These are phyloP conservation scores for Argyresthia albistria DNA, from an alignment of 2,888 invertebrate species.

Conservation along the genomic window DNA sequence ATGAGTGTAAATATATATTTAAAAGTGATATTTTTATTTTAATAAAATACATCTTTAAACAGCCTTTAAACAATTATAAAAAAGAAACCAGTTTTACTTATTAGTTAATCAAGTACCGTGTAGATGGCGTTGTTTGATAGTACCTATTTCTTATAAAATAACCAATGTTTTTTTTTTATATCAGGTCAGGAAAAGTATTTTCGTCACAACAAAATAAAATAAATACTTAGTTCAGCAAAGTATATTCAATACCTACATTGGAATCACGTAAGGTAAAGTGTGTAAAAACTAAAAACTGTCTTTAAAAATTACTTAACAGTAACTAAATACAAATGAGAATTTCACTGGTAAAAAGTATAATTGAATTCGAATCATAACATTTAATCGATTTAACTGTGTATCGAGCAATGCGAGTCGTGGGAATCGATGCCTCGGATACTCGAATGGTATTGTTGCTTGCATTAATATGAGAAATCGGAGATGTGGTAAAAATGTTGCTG, in stretches of 20 bases:
- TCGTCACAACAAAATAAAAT: neutral
- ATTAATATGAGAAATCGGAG: neutral
- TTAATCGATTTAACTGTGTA: constrained; percentile 6
- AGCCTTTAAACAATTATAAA: no score
- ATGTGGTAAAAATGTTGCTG: no score
- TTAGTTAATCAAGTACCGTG: no score
- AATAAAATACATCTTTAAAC: no score
- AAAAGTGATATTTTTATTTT: no score
- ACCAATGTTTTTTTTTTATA: no score
- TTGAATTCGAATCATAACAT: constrained; percentile 1
- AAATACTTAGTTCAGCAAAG: neutral
- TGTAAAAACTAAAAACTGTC: neutral
- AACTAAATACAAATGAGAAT: neutral
- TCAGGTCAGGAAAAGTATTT: neutral
- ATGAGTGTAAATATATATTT: no score
- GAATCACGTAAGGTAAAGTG: neutral
- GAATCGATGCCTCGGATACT: constrained; percentile 4
- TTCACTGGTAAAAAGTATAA: neutral
- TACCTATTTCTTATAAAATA: no score
- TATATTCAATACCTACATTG: neutral
- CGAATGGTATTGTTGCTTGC: neutral
- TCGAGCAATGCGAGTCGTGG: constrained; percentile 7
- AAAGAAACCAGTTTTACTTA: no score
- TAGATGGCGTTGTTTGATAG: no score
- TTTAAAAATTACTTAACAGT: neutral